Base-by-base conservation (phyloP, 2,113 vertebrate genomes). In the Geococcyx californianus region DNA sequence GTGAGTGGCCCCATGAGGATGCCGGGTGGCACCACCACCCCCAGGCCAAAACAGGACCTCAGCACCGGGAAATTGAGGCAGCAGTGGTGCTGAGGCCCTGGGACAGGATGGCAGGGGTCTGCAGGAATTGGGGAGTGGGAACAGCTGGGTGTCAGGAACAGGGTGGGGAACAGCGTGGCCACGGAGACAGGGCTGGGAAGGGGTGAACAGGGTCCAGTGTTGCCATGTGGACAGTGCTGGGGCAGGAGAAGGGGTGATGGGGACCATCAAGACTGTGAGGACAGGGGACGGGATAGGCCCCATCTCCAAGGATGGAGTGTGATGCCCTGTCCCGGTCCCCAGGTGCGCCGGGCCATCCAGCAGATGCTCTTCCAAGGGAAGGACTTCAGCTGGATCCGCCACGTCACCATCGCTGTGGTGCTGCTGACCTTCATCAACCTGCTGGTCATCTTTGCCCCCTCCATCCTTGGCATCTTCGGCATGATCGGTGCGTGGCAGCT, bases 361-460 rank as follows among this genome's bases (percentile, higher is more conserved):
- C 98, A 99, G 70, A 99, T 99, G 98, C 49, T 99, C 15, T 99
- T 99, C 94, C 98, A 98, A 86, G 98, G 98, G 85, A 99, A 98
- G 96, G 97, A 98, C 70, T 99, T 99, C 97, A 99, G 95, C 96
- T 99, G 99, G 99, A 76, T 99, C 87, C 98, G 99, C 69, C 99
- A 99, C 20, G 47, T 85, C 1, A 72, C 95, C 96, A 99, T 99
- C 1, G 99, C 99, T 0, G 6, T 97, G 33, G 36, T 97, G 67
- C 98, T 99, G 81, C 99, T 99, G 82, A 98, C 97, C 3, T 84
- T 98, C 42, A 99, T 99, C 97, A 99, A 99, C 97, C 97, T 99
- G 78, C 97, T 99, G 62, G 99, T 99, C 94, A 99, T 99, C 96
- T 99, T 99, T 5, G 99, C 99, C 47, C 99, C 99, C 15, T 99